Evolutionary conservation across 2,797 vertebrate genomes (phyloP).

Genomic region (Myotis myotis): DNA sequence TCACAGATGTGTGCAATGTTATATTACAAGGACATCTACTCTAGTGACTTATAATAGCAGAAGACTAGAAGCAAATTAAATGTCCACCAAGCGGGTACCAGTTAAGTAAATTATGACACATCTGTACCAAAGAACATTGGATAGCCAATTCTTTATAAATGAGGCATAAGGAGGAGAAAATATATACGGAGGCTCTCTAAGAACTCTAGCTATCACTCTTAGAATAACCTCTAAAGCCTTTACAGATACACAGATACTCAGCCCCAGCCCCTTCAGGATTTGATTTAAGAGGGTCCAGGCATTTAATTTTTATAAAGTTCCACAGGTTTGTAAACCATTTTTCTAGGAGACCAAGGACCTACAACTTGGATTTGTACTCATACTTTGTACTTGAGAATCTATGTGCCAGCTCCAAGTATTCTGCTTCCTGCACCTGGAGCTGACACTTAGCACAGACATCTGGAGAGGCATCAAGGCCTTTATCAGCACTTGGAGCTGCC

Average conservation of each 20-base stretch:
- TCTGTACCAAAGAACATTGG: background rate
- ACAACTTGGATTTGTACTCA: background rate
- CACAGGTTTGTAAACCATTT: conserved; percentile 3
- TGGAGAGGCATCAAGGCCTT: conserved; percentile 58
- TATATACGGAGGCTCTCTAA: background rate
- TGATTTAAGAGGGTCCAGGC: background rate
- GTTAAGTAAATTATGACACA: background rate
- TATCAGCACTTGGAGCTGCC: conserved; percentile 67
- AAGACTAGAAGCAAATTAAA: conserved; percentile 19
- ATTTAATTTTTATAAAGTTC: conserved; percentile 14
- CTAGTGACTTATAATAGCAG: background rate
- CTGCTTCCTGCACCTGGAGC: conserved; percentile 67
- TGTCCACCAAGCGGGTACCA: background rate
- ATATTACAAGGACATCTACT: background rate
- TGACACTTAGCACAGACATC: conserved; percentile 47
- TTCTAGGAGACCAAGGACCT: background rate
- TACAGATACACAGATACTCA: background rate
- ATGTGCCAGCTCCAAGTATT: conserved; percentile 27
- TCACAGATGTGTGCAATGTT: background rate
- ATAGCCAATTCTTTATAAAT: background rate
- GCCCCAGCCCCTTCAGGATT: background rate
- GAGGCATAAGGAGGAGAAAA: background rate
- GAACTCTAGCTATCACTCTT: background rate
- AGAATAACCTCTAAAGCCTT: background rate
- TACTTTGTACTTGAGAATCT: background rate